phyloP scores from a whole-genome alignment of 2,888 invertebrate species.

The Drosophila vallismaia region DNA sequence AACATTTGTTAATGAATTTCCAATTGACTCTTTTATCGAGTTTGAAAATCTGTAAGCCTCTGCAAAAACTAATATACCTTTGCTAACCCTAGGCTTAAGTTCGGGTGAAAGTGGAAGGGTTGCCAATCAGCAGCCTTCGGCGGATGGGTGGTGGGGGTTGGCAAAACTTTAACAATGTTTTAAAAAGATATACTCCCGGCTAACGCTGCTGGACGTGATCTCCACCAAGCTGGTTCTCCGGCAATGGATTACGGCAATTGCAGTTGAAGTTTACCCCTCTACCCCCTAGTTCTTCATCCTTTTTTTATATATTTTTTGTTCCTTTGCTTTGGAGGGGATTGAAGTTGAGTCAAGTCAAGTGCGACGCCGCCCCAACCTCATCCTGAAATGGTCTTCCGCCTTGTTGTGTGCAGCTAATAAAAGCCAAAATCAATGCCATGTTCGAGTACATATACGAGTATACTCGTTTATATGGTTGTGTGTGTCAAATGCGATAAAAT shows the following conservation, averaged over 20 bases:
- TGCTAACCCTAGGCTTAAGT: constrained; percentile 19
- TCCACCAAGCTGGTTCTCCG: constrained; percentile 59
- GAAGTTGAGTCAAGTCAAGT: constrained; percentile 58
- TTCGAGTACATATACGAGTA: constrained; percentile 6
- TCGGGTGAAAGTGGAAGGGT: constrained; percentile 32
- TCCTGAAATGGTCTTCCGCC: constrained; percentile 20
- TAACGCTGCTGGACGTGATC: constrained; percentile 71
- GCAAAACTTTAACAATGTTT: constrained; percentile 79
- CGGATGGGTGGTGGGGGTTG: constrained; percentile 17
- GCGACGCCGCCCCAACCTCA: constrained; percentile 47
- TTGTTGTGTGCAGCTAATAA: constrained; percentile 68
- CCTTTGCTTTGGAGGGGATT: neutral
- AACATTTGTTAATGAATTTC: neutral
- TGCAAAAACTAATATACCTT: constrained; percentile 20
- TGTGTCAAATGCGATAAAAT: constrained; percentile 76
- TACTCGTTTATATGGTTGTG: constrained; percentile 30
- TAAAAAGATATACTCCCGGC: constrained; percentile 74
- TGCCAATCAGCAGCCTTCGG: constrained; percentile 44
- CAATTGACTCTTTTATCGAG: neutral
- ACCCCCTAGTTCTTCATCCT: neutral
- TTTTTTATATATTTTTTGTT: neutral
- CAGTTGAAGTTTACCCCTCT: constrained; percentile 56
- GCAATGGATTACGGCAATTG: constrained; percentile 76
- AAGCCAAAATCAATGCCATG: constrained; percentile 76
- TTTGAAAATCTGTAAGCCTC: neutral